These are phyloP conservation scores for Drosophila littoralis DNA, from an alignment of 1,140 invertebrate genomes.

Conservation along the genomic window DNA sequence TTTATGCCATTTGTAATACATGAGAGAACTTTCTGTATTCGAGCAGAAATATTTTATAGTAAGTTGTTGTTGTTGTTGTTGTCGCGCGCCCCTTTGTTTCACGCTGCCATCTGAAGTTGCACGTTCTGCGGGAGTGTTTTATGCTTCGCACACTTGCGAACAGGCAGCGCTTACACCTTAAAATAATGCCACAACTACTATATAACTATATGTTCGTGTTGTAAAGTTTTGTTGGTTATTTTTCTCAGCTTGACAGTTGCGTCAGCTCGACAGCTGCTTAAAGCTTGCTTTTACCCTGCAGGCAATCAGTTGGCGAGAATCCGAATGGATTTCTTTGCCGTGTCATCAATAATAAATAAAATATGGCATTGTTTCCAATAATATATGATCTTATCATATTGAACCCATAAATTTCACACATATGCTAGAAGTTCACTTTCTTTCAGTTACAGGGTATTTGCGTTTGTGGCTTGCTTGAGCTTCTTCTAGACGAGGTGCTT, in stretches of 20 bases:
- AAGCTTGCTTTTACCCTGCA: background rate
- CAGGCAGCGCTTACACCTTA: constrained; percentile 29
- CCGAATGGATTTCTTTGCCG: too few relatives aligned
- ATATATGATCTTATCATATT: too few relatives aligned
- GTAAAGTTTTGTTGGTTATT: background rate
- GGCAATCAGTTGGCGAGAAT: background rate
- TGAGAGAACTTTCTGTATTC: constrained; percentile 1
- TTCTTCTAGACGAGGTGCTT: constrained; percentile 20
- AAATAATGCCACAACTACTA: constrained; percentile 21
- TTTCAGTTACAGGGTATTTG: background rate
- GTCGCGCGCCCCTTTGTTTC: constrained; percentile 27
- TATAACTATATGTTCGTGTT: constrained; percentile 4
- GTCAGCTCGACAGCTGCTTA: constrained; percentile 12
- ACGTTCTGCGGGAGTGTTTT: constrained; percentile 22
- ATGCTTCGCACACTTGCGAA: constrained; percentile 27
- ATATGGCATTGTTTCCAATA: too few relatives aligned
- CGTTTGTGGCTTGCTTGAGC: background rate
- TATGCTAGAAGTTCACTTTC: background rate
- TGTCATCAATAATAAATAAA: too few relatives aligned
- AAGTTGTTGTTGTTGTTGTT: constrained; percentile 5
- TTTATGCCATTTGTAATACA: constrained; percentile 1
- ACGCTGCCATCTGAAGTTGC: constrained; percentile 8
- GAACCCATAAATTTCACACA: too few relatives aligned
- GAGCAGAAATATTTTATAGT: background rate
- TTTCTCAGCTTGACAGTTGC: constrained; percentile 11